Percentiles rank a stretch among this genome's conserved stretches.
phyloP scores from a whole-genome alignment of 2,797 vertebrate species.

The Capromys pilorides region DNA sequence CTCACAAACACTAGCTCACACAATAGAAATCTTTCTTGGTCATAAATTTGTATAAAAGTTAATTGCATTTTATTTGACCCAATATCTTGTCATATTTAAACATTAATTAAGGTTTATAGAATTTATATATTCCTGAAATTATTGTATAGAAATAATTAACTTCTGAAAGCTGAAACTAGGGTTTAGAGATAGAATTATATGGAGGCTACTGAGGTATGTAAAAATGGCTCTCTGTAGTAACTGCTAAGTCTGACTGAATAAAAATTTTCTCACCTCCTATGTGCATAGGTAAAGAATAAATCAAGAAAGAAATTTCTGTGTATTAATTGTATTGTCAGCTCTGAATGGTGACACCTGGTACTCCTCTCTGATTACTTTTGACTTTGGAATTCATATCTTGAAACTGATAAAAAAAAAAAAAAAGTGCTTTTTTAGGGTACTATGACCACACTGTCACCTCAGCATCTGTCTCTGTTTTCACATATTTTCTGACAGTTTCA shows the following conservation, averaged over 20 bases:
- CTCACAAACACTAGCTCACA: background rate
- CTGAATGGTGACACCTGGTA: background rate
- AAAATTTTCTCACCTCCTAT: background rate
- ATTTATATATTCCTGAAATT: slow-evolving; percentile 36
- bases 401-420: background rate
- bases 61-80: slow-evolving; percentile 8
- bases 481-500: background rate
- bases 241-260: background rate
- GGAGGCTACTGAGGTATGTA: background rate
- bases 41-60: background rate
- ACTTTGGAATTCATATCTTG: slow-evolving; percentile 45
- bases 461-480: background rate
- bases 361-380: background rate
- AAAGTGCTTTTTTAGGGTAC: background rate
- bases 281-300: background rate
- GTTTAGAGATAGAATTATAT: background rate
- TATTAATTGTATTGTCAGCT: slow-evolving; percentile 1
- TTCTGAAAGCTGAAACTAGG: background rate
- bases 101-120: slow-evolving; percentile 13
- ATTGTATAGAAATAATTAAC: slow-evolving; percentile 51
- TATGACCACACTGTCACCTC: background rate
- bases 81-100: background rate
- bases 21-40: background rate
- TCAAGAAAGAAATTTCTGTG: slow-evolving; percentile 28
- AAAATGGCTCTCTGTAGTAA: background rate